A percentile compares a stretch with the other conserved stretches of the same genome.
phyloP scores from a whole-genome alignment of 2,113 vertebrate species.

The Alligator mississippiensis region DNA sequence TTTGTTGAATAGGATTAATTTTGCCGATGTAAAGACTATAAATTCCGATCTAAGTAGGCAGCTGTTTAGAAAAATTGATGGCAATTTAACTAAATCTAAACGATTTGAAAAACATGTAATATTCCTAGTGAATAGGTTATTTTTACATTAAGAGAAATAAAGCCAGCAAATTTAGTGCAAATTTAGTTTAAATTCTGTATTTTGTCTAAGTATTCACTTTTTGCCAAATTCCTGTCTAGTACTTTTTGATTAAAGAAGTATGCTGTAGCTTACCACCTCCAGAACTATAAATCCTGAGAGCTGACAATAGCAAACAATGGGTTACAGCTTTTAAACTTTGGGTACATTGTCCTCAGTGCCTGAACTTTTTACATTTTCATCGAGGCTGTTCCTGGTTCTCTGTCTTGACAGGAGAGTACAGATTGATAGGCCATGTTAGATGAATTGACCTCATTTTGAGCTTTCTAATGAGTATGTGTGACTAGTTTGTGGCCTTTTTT shows the following conservation, averaged over 20 bases:
- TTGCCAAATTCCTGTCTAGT: not conserved
- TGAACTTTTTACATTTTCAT: accelerated
- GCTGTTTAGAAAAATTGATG: slow-evolving; percentile 56
- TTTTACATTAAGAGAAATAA: slow-evolving; percentile 42
- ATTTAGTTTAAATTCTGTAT: not conserved
- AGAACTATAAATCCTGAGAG: not conserved
- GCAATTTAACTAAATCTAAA: slow-evolving; percentile 65
- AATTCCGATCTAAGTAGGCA: slow-evolving; percentile 61
- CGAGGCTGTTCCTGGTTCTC: not conserved
- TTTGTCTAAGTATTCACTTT: not conserved
- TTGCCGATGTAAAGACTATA: slow-evolving; percentile 46
- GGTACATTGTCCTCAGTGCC: not conserved
- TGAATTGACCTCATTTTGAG: not conserved
- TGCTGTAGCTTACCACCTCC: not conserved
- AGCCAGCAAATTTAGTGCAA: slow-evolving; percentile 41
- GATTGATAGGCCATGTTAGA: not conserved
- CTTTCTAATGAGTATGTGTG: not conserved
- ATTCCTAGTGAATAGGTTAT: slow-evolving; percentile 53
- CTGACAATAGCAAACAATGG: not conserved
- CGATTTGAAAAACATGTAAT: slow-evolving; percentile 36
- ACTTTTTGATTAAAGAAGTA: not conserved
- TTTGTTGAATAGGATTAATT: slow-evolving; percentile 69
- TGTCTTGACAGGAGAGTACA: not conserved
- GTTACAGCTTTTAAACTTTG: accelerated
- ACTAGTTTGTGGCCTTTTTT: not conserved